Percentiles rank a stretch among this genome's conserved stretches.
Conservation (phyloP, 2,888 invertebrate species). For the Chesias legatella region DNA sequence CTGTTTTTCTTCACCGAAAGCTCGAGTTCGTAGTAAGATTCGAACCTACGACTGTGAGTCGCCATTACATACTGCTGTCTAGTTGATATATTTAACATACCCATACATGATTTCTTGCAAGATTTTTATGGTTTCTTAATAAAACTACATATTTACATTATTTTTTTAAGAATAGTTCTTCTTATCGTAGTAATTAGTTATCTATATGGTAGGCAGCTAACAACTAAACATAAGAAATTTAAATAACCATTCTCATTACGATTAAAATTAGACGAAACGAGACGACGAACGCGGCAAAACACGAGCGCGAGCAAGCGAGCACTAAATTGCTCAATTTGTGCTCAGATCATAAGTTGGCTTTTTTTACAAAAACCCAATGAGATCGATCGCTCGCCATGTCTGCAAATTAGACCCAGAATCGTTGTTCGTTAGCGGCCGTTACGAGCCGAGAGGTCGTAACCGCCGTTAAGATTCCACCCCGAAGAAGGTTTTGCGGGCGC, state of each 20-base stretch:
- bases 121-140: too few species aligned
- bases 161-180: too few species aligned
- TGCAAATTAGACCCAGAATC: constrained; percentile 78
- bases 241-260: constrained; percentile 42
- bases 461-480: constrained; percentile 20
- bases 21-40: too few species aligned
- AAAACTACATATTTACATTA: too few species aligned
- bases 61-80: too few species aligned
- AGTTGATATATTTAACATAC: too few species aligned
- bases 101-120: too few species aligned
- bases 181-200: too few species aligned
- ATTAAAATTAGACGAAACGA: constrained; percentile 49
- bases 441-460: constrained; percentile 39
- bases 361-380: constrained; percentile 77
- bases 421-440: constrained; percentile 65
- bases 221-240: constrained; percentile 29
- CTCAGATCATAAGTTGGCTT: constrained; percentile 62
- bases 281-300: constrained; percentile 37
- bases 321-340: constrained; percentile 79
- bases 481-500: constrained; percentile 31
- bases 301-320: constrained; percentile 53
- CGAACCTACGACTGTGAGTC: too few species aligned
- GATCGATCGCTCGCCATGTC: constrained; percentile 78
- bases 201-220: too few species aligned
- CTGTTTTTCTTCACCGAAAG: too few species aligned